Evolutionary conservation across 2,888 invertebrate genomes (phyloP).

Genomic region (Latrodectus elegans): DNA sequence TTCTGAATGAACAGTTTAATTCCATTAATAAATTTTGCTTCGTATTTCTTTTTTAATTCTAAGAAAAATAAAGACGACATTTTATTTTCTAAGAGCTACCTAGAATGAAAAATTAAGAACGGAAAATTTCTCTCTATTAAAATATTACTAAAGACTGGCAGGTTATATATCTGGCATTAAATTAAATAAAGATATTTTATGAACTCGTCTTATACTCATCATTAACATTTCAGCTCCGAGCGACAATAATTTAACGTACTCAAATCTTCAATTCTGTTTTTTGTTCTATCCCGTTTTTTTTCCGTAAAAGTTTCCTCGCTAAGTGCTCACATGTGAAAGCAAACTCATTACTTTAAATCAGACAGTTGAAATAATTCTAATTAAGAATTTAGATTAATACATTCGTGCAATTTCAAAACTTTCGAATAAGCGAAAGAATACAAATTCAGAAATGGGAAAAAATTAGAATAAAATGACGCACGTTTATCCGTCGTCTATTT

Average conservation of each 20-base stretch:
- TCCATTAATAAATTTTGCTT: no score
- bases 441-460: no score
- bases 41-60: no score
- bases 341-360: conserved; percentile 38
- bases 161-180: not conserved
- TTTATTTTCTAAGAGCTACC: no score
- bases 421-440: not conserved
- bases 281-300: not conserved
- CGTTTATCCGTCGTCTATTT: no score
- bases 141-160: no score
- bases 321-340: not conserved
- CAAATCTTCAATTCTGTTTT: not conserved
- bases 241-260: conserved; percentile 18
- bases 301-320: not conserved
- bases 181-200: not conserved
- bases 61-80: no score
- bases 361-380: conserved; percentile 39
- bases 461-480: no score
- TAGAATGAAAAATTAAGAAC: no score
- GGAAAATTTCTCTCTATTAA: no score
- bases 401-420: conserved; percentile 33
- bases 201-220: conserved; percentile 13
- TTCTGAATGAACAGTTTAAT: no score
- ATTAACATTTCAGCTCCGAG: conserved; percentile 14
- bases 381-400: conserved; percentile 50